These are phyloP conservation scores for Epinephelus fuscoguttatus DNA, from an alignment of 2,113 vertebrate species.

Conservation along the genomic window DNA sequence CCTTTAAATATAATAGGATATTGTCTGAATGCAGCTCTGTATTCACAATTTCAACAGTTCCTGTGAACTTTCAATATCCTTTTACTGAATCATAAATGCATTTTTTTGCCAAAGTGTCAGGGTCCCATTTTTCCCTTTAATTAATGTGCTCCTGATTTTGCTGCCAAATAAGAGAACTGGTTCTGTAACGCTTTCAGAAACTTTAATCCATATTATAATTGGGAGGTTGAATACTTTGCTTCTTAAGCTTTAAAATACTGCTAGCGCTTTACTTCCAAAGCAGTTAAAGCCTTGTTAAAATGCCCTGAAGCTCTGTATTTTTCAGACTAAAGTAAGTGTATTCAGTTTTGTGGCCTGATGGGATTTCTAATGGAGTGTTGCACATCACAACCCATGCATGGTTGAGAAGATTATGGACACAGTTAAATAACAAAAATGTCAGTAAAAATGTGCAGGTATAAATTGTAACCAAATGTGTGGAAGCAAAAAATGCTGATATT, in stretches of 20 bases:
- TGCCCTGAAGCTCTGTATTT: background rate
- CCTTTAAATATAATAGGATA: background rate
- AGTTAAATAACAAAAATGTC: background rate
- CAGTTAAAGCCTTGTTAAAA: constrained; percentile 18
- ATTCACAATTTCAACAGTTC: background rate
- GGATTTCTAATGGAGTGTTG: constrained; percentile 11
- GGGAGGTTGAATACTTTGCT: constrained; percentile 21
- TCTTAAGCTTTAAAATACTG: constrained; percentile 11
- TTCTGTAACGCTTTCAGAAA: constrained; percentile 19
- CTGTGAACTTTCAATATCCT: constrained; percentile 16
- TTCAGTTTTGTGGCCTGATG: constrained; percentile 15
- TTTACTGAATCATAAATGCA: constrained; percentile 14
- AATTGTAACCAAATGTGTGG: background rate
- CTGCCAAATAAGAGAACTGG: background rate
- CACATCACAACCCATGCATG: background rate
- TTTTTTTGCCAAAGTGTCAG: background rate
- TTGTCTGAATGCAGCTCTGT: background rate
- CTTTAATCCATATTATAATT: constrained; percentile 39
- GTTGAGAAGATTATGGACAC: background rate
- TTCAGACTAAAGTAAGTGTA: constrained; percentile 8
- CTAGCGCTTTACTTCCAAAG: constrained; percentile 23
- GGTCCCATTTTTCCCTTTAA: constrained; percentile 15
- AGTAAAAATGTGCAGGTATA: background rate
- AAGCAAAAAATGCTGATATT: background rate
- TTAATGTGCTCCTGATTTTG: constrained; percentile 19